Evolutionary conservation across 2,113 vertebrate species (phyloP).

Genomic region (Sebastes fasciatus): DNA sequence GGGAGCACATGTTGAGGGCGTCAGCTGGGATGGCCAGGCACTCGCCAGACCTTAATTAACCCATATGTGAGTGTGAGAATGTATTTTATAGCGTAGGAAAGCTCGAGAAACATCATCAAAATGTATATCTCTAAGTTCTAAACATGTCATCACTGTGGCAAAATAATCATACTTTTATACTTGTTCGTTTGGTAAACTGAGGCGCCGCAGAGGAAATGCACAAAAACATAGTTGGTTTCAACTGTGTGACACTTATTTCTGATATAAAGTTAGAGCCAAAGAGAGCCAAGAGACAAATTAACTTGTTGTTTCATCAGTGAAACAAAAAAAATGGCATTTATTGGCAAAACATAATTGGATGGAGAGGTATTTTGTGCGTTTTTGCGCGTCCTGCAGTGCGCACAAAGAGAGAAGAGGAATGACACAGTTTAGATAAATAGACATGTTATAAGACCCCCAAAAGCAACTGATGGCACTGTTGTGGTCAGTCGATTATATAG

Average conservation of each 20-base stretch:
- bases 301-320: neutral
- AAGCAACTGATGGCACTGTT: neutral
- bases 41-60: constrained; percentile 75
- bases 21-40: constrained; percentile 76
- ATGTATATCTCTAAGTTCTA: neutral
- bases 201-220: neutral
- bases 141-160: neutral
- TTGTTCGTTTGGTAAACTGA: neutral
- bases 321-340: neutral
- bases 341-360: neutral
- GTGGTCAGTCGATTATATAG: neutral
- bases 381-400: neutral
- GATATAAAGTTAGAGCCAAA: neutral
- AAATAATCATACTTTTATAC: neutral
- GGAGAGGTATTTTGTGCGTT: neutral
- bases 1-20: constrained; percentile 75
- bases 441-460: neutral
- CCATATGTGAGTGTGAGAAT: constrained; percentile 34
- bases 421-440: neutral
- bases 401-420: neutral
- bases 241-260: neutral
- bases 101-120: neutral
- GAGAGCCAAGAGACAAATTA: neutral
- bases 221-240: neutral
- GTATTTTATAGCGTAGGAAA: neutral